These are phyloP conservation scores for Octonoba sinensis DNA, from an alignment of 2,888 invertebrate genomes.

Conservation along the genomic window DNA sequence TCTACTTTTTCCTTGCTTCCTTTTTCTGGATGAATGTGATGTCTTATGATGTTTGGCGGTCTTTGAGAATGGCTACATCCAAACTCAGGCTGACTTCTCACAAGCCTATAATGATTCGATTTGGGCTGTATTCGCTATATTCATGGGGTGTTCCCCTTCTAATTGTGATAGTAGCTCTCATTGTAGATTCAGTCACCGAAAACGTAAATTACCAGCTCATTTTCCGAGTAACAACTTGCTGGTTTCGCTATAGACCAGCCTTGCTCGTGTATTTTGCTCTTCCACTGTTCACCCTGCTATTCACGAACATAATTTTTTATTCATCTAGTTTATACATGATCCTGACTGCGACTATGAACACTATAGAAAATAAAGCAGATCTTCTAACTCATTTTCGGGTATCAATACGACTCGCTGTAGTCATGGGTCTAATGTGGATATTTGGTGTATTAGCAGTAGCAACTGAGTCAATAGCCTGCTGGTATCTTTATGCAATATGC, in stretches of 20 bases:
- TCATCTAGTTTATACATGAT: conserved; percentile 71
- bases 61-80: conserved; percentile 72
- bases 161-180: conserved; percentile 70
- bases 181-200: conserved; percentile 15
- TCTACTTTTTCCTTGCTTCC: conserved; percentile 38
- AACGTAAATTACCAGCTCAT: conserved; percentile 70
- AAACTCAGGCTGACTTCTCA: conserved; percentile 72
- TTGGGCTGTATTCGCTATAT: conserved; percentile 72
- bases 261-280: conserved; percentile 74
- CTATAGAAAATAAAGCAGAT: conserved; percentile 10
- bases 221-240: conserved; percentile 73
- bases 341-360: conserved; percentile 65
- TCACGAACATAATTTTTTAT: conserved; percentile 72
- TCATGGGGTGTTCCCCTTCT: conserved; percentile 72
- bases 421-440: conserved; percentile 74
- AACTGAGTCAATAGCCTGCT: conserved; percentile 70
- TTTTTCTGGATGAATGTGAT: conserved; percentile 64
- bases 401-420: conserved; percentile 72
- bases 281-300: conserved; percentile 72
- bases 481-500: conserved; percentile 73
- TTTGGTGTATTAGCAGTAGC: conserved; percentile 72
- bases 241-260: conserved; percentile 74
- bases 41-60: conserved; percentile 70
- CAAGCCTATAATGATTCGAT: conserved; percentile 71
- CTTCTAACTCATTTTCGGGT: conserved; percentile 64